A percentile compares a stretch with the other conserved stretches of the same genome.
Conservation (phyloP, 2,113 vertebrate genomes). For the Leptobrachium leishanense region DNA sequence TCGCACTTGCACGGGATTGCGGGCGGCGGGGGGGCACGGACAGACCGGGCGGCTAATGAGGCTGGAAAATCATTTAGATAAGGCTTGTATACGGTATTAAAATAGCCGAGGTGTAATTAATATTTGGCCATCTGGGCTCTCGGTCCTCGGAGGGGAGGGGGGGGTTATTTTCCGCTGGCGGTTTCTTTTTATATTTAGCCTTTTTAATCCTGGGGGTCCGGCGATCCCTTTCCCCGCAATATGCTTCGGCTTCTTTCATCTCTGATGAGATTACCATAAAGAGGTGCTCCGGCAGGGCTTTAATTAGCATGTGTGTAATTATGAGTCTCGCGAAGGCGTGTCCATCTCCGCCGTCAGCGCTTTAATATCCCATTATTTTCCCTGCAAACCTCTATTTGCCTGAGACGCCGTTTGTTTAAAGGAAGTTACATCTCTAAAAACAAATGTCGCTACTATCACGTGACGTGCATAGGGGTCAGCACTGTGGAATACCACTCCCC, state of each 20-base stretch:
- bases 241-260: conserved; percentile 9
- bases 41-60: neutral
- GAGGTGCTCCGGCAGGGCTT: conserved; percentile 20
- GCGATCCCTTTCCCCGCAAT: neutral
- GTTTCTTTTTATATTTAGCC: neutral
- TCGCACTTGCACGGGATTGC: neutral
- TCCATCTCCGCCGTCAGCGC: neutral
- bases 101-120: neutral
- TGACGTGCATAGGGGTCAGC: too few relatives aligned
- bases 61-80: neutral
- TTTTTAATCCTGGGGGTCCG: neutral
- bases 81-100: neutral
- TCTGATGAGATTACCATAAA: conserved; percentile 6
- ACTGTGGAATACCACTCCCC: too few relatives aligned
- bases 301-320: conserved; percentile 36
- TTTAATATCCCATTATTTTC: conserved; percentile 28
- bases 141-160: neutral
- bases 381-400: neutral
- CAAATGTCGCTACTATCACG: too few relatives aligned
- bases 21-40: neutral
- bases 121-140: conserved; percentile 4
- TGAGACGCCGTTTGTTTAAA: too few relatives aligned
- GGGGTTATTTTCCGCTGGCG: neutral
- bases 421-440: too few relatives aligned
- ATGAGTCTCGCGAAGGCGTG: conserved; percentile 17